Percentiles rank a stretch among this genome's conserved stretches.
These are phyloP conservation scores for Kuschelorhynchus macadamiae DNA, from an alignment of 2,888 invertebrate genomes.

Conservation along the genomic window DNA sequence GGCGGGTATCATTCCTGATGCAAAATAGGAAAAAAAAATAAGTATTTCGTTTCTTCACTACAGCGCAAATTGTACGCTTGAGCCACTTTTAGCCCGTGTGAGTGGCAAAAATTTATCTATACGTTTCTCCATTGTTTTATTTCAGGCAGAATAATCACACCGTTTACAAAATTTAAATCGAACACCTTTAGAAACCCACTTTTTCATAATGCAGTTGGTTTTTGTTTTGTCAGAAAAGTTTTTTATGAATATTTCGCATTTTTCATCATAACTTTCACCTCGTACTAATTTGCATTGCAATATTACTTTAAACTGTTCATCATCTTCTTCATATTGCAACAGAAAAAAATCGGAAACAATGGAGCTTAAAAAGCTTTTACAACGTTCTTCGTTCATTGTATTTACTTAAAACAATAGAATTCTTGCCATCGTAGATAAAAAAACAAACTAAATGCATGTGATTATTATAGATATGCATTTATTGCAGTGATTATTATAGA, in stretches of 20 bases:
- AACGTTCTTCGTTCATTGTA: neutral
- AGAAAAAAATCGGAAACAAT: neutral
- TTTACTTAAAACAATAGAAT: neutral
- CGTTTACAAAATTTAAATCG: constrained; percentile 15
- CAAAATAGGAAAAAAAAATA: constrained; percentile 21
- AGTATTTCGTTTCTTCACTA: constrained; percentile 13
- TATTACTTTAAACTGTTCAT: neutral
- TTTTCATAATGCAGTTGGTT: too few species aligned
- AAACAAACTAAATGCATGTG: neutral
- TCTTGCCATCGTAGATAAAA: too few species aligned
- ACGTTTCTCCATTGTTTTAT: constrained; percentile 5
- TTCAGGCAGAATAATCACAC: constrained; percentile 7
- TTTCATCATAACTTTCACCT: constrained; percentile 1
- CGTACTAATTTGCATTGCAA: neutral
- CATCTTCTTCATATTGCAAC: constrained; percentile 4
- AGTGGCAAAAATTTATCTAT: constrained; percentile 20
- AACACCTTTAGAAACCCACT: neutral
- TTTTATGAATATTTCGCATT: too few species aligned
- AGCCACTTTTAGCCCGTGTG: constrained; percentile 16
- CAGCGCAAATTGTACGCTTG: constrained; percentile 18
- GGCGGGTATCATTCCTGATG: constrained; percentile 17
- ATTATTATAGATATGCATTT: too few species aligned
- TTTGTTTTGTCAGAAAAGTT: too few species aligned
- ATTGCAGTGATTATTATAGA: too few species aligned
- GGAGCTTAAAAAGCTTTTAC: neutral